Base-by-base conservation (phyloP, 2,888 invertebrate genomes). In the Scrobipalpa atriplicella region DNA sequence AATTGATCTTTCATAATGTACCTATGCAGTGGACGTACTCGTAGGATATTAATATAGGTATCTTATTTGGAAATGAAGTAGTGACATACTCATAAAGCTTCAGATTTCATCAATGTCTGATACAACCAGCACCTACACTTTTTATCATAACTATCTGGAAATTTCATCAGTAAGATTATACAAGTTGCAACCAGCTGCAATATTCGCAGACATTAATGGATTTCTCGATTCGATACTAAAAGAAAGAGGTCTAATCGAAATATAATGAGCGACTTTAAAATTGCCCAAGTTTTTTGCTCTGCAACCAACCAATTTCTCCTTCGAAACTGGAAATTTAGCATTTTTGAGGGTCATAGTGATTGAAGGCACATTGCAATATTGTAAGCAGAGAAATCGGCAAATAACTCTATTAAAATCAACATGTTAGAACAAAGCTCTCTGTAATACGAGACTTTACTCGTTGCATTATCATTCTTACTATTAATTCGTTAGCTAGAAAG, bases 191-290 rank as follows among this genome's bases (percentile, higher is more conserved):
- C 38, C 38, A 64, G 63, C 56, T 38, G 51, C 51, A 67, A 51
- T 58, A 36, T 47, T 21, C 43, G 18, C 51, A 41, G 18, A 38
- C 11, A 16, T 41, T 65, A 62, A 67, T 67, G 65, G 65, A 65
- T 38, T 61, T 65, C 65, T 67, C 61, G 62, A 68, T 69, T 66
- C 66, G 64, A 66, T 51, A 67, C 62, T 62, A 47, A 64, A 66
- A 64, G 68, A 69, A 71, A 70, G 66, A 63, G 51, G 64, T 63
- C 70, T 73, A 75, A 77, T 76, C 74, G 75, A 70, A 72, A 71
- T 75, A 73, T 76, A 75, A 77, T 77, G 76, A 74, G 68, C 43
- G 67, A 70, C 65, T 71, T 67, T 70, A 60, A 72, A 71, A 75
- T 75, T 70, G 68, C 68, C 29, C 52, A 52, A 58, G 68, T 71